Evolutionary conservation across 2,888 invertebrate species (phyloP), one percentile per base, ranked within the genome.

Genomic region (Hoplodrina ambigua): DNA sequence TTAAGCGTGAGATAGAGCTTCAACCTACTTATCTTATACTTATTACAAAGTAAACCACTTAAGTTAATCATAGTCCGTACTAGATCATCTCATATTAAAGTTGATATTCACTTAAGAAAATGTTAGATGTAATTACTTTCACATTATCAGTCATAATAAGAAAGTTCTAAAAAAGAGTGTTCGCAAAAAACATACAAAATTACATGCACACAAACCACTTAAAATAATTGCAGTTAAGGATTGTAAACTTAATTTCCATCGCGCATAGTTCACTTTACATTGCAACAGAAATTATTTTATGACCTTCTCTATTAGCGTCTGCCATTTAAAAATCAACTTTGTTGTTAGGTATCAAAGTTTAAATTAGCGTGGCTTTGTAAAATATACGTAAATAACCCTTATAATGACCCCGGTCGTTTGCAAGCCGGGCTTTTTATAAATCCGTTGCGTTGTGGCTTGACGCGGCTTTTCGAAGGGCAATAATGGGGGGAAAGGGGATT

Each of bases 321-420:
- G 25, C 5, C 17, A 20, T 41, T 44, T 1, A 11, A 57, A 56
- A 49, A 30, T 20, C 4, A 33, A 52, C 49, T 61, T 49, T 54
- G 4, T 0, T 0, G n/a, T n/a, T 0, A 0, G 0, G 25, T 50
- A 46, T 4, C 20, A 57, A 66, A 65, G 60, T 46, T 33, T n/a
- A 53, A 5, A 53, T 49, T 64, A n/a, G 52, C 20, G 11, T 59
- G 63, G 33, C 17, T 46, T 54, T 55, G 19, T 50, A 55, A 66
- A 20, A 17, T 44, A 52, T 75, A 53, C 25, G 20, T 70, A 57
- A 64, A 61, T 66, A 73, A 87, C 88, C 89, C 85, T 75, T 86
- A 72, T 88, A 88, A 90, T 84, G 88, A 86, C 78, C 58, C 63
- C 20, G 63, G 80, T 81, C 87, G 85, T 89, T 88, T 89, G 82